Base-by-base conservation (phyloP, 2,888 invertebrate genomes). In the Stenotaenia linearis region DNA sequence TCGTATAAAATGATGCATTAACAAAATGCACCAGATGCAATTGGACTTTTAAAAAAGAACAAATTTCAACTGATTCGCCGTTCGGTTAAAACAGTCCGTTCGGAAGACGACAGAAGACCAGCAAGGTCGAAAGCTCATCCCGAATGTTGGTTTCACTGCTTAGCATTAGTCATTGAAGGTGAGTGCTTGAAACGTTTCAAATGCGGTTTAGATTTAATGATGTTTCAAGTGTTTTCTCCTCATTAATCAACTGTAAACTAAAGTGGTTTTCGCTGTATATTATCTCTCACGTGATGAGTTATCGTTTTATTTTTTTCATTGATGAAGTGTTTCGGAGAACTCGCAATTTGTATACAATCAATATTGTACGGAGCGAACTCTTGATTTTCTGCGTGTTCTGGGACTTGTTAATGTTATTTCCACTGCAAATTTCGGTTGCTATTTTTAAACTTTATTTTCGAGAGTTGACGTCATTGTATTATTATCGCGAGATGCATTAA, bases 91-190 rank as follows among this genome's bases (percentile, higher is more conserved):
- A 18, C 50, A 50, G 18, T 7, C 50, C 7, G n/a, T 21, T 18
- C 15, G n/a, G n/a, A 50, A 18, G 50, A 69, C 69, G 69, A 28
- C 50, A 69, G 25, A 69, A 69, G 28, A 69, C 9, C 25, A 10
- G 28, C 69, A 28, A 69, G 28, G 69, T 10, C 69, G 28, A 69
- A 69, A 69, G 69, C 69, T 25, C 69, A 69, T 25, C 69, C 28
- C n/a, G 69, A 28, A 69, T 69, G 69, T 69, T 69, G 69, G 69
- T 69, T 69, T 69, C 69, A 69, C 69, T 69, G 69, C 69, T 69
- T 69, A 69, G 69, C 69, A 28, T 69, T 69, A 69, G 12, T 69
- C 28, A 69, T 69, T 69, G 23, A 69, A 69, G 69, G 69, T 69
- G 69, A 69, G 69, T 69, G 69, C 25, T 69, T 28, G 69, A 69